A percentile compares a stretch with the other conserved stretches of the same genome.
Evolutionary conservation across 2,888 invertebrate genomes (phyloP).

Genomic region (Ornithoptera alexandrae): DNA sequence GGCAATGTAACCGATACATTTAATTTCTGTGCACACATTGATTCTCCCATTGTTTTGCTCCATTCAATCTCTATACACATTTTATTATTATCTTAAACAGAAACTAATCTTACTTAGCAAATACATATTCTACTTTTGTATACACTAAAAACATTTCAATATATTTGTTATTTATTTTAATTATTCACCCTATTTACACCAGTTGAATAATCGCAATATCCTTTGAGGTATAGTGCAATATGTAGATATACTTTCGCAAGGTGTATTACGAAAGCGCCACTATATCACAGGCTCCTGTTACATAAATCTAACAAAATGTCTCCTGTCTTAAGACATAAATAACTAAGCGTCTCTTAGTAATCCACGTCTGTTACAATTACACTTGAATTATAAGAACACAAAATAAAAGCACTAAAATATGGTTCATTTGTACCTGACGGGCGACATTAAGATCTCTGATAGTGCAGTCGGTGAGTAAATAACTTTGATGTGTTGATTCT

Average conservation of each 20-base stretch:
- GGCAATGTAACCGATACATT: neutral
- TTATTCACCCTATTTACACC: neutral
- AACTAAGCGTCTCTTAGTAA: conserved; percentile 17
- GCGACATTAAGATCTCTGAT: conserved; percentile 24
- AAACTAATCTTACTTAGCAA: neutral
- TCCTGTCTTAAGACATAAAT: conserved; percentile 15
- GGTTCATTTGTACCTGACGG: conserved; percentile 13
- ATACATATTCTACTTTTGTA: neutral
- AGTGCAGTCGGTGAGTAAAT: conserved; percentile 26
- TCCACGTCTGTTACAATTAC: conserved; percentile 25
- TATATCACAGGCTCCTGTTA: neutral
- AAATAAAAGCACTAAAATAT: conserved; percentile 28
- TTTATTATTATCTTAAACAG: neutral
- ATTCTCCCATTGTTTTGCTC: neutral
- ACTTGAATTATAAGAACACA: conserved; percentile 19
- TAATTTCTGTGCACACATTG: neutral
- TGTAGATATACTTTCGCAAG: neutral
- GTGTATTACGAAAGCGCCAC: neutral
- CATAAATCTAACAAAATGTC: conserved; percentile 24
- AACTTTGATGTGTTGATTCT: conserved; percentile 31
- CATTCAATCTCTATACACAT: neutral
- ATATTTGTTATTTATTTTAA: neutral
- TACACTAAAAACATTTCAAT: neutral
- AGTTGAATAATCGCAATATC: neutral
- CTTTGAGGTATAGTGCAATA: too few relatives aligned